phyloP scores from a whole-genome alignment of 2,888 invertebrate genomes.

The Nemotelus pantherinus region DNA sequence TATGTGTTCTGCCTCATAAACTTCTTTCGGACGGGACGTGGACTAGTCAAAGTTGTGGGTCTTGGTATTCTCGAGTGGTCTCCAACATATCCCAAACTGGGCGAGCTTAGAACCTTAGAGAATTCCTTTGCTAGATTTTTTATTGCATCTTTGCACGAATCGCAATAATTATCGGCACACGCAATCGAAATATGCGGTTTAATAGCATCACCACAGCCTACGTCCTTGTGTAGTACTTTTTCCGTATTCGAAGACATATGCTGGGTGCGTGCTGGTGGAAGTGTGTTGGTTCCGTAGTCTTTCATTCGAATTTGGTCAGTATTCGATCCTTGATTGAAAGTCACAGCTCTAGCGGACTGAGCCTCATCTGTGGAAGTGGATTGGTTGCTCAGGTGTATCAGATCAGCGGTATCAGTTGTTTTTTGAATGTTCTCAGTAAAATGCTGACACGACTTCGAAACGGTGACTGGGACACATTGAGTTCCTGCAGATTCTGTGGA shows the following conservation, averaged over 20 bases:
- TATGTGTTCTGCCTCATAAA: constrained; percentile 63
- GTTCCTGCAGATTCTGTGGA: constrained; percentile 55
- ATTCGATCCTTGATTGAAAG: constrained; percentile 54
- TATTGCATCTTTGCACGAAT: constrained; percentile 70
- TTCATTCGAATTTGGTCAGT: constrained; percentile 54
- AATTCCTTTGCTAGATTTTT: constrained; percentile 67
- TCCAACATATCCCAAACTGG: constrained; percentile 6
- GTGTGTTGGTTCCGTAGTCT: constrained; percentile 56
- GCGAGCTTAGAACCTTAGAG: constrained; percentile 55
- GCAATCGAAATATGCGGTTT: constrained; percentile 66
- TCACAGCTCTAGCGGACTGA: constrained; percentile 25
- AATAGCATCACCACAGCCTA: constrained; percentile 67
- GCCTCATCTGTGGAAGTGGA: constrained; percentile 57
- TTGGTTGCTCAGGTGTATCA: constrained; percentile 57
- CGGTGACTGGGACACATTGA: constrained; percentile 56
- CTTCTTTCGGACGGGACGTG: constrained; percentile 60
- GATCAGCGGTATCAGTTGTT: constrained; percentile 64
- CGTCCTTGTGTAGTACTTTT: constrained; percentile 65
- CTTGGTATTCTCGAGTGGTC: constrained; percentile 59
- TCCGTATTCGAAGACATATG: constrained; percentile 62
- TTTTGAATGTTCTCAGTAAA: constrained; percentile 54
- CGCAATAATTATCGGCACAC: constrained; percentile 69
- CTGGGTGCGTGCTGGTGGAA: constrained; percentile 53
- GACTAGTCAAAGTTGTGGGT: constrained; percentile 62
- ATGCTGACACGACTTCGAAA: constrained; percentile 57